Conservation (phyloP, 2,113 vertebrate species). For the Brienomyrus longianalis region DNA sequence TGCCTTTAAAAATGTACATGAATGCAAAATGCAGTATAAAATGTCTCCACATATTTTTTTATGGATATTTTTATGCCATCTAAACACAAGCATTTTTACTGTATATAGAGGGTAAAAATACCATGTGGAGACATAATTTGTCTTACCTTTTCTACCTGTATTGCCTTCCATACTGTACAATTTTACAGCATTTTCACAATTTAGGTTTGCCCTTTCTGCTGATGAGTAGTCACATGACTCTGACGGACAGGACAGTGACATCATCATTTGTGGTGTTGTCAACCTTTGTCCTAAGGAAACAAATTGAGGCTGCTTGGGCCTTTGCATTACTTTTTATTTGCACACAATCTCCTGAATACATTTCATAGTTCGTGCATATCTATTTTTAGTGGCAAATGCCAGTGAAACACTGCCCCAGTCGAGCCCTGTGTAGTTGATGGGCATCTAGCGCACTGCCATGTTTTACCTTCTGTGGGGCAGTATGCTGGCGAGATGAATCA, state of each 20-base stretch:
- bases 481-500: neutral
- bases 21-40: neutral
- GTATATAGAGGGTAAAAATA: too few species aligned
- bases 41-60: neutral
- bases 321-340: neutral
- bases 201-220: neutral
- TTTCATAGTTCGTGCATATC: neutral
- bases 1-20: neutral
- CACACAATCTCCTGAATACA: neutral
- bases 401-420: neutral
- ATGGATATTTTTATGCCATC: neutral
- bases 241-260: neutral
- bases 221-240: neutral
- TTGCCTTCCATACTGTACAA: neutral
- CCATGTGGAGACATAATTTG: neutral
- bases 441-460: neutral
- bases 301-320: neutral
- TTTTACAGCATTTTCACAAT: neutral
- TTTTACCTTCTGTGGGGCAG: neutral
- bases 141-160: neutral
- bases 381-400: neutral
- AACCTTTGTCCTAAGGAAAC: neutral
- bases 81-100: neutral
- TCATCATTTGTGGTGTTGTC: neutral
- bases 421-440: neutral